Conservation (phyloP, 1,140 invertebrate species). For the Drosophila prosaltans region DNA sequence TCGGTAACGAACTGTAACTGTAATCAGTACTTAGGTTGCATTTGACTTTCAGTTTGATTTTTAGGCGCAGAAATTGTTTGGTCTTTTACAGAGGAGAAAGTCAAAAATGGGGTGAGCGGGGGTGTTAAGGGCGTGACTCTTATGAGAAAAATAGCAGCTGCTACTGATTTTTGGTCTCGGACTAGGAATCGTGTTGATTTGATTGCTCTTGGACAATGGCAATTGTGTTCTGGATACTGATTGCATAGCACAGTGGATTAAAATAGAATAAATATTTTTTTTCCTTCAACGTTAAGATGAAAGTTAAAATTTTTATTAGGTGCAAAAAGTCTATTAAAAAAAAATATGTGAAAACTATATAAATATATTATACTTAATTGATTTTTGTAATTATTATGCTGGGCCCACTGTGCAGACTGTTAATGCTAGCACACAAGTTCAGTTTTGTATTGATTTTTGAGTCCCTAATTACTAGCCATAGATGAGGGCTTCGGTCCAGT, state of each 20-base stretch:
- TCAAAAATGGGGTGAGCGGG: not conserved
- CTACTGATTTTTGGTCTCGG: slow-evolving; percentile 30
- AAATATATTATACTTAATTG: not conserved
- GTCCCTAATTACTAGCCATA: slow-evolving; percentile 20
- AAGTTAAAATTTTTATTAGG: too few species aligned
- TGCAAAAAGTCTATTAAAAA: too few species aligned
- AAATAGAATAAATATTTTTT: not conserved
- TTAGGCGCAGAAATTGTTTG: slow-evolving; percentile 16
- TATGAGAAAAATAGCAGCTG: slow-evolving; percentile 66
- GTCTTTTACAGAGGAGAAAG: slow-evolving; percentile 19
- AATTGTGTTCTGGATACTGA: slow-evolving; percentile 43
- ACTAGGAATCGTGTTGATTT: slow-evolving; percentile 43
- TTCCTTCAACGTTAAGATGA: too few species aligned
- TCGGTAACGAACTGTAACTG: slow-evolving; percentile 50
- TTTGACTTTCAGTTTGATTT: slow-evolving; percentile 58
- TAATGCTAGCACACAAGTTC: slow-evolving; percentile 19
- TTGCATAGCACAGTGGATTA: slow-evolving; percentile 7
- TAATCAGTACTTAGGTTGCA: slow-evolving; percentile 47
- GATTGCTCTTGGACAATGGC: slow-evolving; percentile 66
- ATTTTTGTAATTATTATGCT: not conserved
- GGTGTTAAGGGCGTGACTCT: not conserved
- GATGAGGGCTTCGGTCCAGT: slow-evolving; percentile 19
- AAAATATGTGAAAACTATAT: too few species aligned
- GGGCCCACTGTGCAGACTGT: not conserved
- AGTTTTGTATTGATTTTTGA: slow-evolving; percentile 21